Evolutionary conservation across 1,140 invertebrate species (phyloP), one percentile per base, ranked within the genome.

Genomic region (Dolichoris vasculosae): DNA sequence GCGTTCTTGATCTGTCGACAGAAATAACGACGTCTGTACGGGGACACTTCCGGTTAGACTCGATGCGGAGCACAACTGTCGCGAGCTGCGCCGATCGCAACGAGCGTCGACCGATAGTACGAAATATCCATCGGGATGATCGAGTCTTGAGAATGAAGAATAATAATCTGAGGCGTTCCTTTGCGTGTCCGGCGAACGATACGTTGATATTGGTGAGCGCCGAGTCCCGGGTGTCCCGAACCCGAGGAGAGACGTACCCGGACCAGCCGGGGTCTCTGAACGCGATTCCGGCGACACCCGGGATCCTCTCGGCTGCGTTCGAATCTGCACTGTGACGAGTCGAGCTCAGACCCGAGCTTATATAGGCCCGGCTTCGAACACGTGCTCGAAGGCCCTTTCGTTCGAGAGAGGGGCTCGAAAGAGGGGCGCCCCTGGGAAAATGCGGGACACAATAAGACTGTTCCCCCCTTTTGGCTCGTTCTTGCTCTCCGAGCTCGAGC

Each of bases 371-470:
- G 88, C 35, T 71, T 88, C 86, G 35, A 48, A 32, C 69, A 82
- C 84, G 85, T 79, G 73, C 71, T 84, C 81, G 87, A 26, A 3
- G 75, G 46, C 75, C 75, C 75, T 38, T 73, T 1, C 69, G 69
- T 26, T 17, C 38, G 11, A 46, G 32, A 30, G 43, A 35, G 0
- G 20, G 26, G 69, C 11, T 35, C 30, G 75, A 43, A 59, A 38
- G 85, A 87, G 84, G 86, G 87, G 88, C 88, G 87, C 67, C 89
- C 89, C 89, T 92, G 91, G 91, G 91, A 92, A 92, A 92, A 91
- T 91, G 89, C 88, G 81, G 46, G 59, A 59, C 80, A 91, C 90
- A 91, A 92, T 90, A 17, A 32, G 38, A 20, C 17, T 30, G 23
- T 38, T 73, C 38, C 63, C n/a, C 55, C 55, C 20, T 59, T 59